Base-by-base conservation (phyloP, 2,113 vertebrate species). In the Thalassarche chlororhynchos region DNA sequence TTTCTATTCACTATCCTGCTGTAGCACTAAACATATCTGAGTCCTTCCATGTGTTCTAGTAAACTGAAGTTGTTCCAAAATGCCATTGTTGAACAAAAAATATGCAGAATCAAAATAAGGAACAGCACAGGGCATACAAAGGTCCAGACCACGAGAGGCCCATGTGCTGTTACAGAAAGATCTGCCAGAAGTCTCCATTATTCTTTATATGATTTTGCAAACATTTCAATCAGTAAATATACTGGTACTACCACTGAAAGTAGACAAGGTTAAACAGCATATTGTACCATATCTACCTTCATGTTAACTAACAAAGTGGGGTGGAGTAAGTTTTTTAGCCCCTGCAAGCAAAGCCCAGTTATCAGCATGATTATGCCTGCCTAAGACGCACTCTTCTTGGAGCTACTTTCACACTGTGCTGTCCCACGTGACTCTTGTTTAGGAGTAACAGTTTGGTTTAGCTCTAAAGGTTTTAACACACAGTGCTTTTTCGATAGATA, bases 1-100 rank as follows among this genome's bases (percentile, higher is more conserved):
- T 93, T 90, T 87, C 72, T 81, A 46, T 57, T 95, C 47, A 31
- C 64, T 75, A 75, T 34, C 64, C 66, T 81, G 51, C 84, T 80
- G 58, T 9, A 87, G 82, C 66, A 69, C 78, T 93, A 93, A 95
- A 94, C 61, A 93, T 36, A 93, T 89, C 84, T 95, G 94, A 97
- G 76, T 52, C 36, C 17, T 71, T 95, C 70, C 95, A 94, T 75
- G 87, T 62, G 91, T 94, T 97, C 88, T 46, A 61, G 66, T 55
- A 94, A 93, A 94, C 49, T 62, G 69, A 77, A 83, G 42, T 44
- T 89, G 49, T 52, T 96, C 88, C 62, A 95, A 96, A 95, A 95
- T 64, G 78, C n/a, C 20, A 14, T 72, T 62, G 51, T 23, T 91
- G 84, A 84, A 77, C 18, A 87, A 91, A 96, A 94, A 76, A 72